Evolutionary conservation across 2,888 invertebrate species (phyloP).

Genomic region (Heteromyza rotundicornis): DNA sequence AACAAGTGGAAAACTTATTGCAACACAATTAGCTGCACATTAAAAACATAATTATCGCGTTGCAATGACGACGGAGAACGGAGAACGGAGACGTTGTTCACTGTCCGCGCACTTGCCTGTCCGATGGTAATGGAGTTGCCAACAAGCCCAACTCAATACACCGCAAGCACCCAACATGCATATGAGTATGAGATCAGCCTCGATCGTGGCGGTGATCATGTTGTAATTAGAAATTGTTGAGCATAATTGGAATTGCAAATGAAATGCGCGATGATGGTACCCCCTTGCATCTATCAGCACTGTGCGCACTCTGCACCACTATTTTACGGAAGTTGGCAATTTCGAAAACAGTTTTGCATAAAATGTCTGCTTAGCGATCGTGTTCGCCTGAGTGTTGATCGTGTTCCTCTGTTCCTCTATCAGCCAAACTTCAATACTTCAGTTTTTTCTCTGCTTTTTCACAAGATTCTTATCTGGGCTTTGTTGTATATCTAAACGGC

Average conservation of each 20-base stretch:
- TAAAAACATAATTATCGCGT: slow-evolving; percentile 56
- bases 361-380: slow-evolving; percentile 39
- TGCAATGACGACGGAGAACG: slow-evolving; percentile 19
- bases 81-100: slow-evolving; percentile 32
- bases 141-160: neutral
- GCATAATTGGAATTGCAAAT: slow-evolving; percentile 56
- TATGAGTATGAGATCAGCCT: no score
- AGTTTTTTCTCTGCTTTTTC: slow-evolving; percentile 44
- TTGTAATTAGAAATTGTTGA: slow-evolving; percentile 54
- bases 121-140: neutral
- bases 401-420: neutral
- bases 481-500: slow-evolving; percentile 47
- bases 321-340: slow-evolving; percentile 45
- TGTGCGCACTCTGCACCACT: no score
- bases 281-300: no score
- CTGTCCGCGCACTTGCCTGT: neutral
- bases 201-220: slow-evolving; percentile 43
- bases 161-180: neutral
- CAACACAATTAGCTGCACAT: slow-evolving; percentile 60
- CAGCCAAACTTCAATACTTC: slow-evolving; percentile 38
- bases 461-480: neutral
- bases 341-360: slow-evolving; percentile 13
- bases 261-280: no score
- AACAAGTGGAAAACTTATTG: slow-evolving; percentile 36
- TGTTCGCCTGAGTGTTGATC: slow-evolving; percentile 38